A percentile compares a stretch with the other conserved stretches of the same genome.
Evolutionary conservation across 2,797 vertebrate species (phyloP).

Genomic region (Lagorchestes hirsutus): DNA sequence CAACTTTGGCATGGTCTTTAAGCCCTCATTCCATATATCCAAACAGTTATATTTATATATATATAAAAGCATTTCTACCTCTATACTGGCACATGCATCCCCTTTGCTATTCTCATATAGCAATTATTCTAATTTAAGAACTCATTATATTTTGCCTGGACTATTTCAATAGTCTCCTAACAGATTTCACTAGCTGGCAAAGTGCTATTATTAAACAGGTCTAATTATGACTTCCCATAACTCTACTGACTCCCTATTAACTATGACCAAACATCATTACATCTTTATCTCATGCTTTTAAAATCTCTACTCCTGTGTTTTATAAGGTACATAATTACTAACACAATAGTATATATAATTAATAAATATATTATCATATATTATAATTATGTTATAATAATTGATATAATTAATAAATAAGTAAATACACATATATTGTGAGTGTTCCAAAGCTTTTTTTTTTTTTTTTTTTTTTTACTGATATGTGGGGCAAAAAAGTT

Average conservation of each 20-base stretch:
- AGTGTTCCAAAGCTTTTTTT: background rate
- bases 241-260: background rate
- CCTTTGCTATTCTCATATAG: background rate
- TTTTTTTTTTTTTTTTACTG: too few relatives aligned
- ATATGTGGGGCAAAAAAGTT: background rate
- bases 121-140: background rate
- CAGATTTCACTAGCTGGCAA: background rate
- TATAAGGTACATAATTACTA: background rate
- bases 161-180: background rate
- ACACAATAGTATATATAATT: background rate
- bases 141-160: background rate
- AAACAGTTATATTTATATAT: background rate
- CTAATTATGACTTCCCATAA: background rate
- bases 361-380: background rate
- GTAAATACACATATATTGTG: background rate
- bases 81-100: background rate
- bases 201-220: background rate
- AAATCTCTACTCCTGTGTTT: background rate
- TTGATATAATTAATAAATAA: background rate
- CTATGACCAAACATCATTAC: background rate
- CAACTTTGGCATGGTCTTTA: background rate
- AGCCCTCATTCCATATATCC: background rate
- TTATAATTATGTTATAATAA: background rate
- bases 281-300: background rate
- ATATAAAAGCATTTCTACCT: background rate